Conservation (phyloP, 2,797 vertebrate genomes). For the Champsocephalus gunnari region DNA sequence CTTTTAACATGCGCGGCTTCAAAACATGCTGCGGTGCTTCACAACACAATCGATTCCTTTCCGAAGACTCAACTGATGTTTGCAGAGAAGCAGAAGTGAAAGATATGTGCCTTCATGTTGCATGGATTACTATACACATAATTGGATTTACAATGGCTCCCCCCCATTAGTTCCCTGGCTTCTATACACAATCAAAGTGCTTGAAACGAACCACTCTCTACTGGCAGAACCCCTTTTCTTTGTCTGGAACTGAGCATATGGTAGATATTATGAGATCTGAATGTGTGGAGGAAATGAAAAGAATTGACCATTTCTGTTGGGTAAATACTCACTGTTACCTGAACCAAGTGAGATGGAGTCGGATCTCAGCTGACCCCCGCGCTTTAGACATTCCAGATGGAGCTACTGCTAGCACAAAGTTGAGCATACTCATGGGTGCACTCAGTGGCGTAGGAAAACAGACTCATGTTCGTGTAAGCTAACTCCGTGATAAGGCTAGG, state of each 20-base stretch:
- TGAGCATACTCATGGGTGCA: slow-evolving; percentile 19
- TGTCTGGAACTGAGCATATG: slow-evolving; percentile 68
- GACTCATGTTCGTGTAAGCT: slow-evolving; percentile 39
- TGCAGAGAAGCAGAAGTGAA: slow-evolving; percentile 30
- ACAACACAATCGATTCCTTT: slow-evolving; percentile 23
- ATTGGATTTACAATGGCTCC: slow-evolving; percentile 55
- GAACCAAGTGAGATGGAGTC: slow-evolving; percentile 53
- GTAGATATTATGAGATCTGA: slow-evolving; percentile 73
- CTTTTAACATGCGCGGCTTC: slow-evolving; percentile 11
- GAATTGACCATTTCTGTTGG: slow-evolving; percentile 64
- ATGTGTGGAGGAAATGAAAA: slow-evolving; percentile 73
- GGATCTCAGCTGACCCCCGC: slow-evolving; percentile 50
- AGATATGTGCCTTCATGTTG: slow-evolving; percentile 43
- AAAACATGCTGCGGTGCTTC: slow-evolving; percentile 16
- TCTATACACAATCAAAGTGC: slow-evolving; percentile 37
- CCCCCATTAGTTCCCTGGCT: slow-evolving; percentile 23
- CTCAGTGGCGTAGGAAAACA: slow-evolving; percentile 44
- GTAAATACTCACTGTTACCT: slow-evolving; percentile 66
- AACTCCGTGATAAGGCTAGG: slow-evolving; percentile 52
- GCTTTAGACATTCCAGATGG: slow-evolving; percentile 66
- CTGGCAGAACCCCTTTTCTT: slow-evolving; percentile 51
- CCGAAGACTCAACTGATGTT: slow-evolving; percentile 35
- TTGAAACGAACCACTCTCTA: slow-evolving; percentile 51
- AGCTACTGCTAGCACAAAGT: slow-evolving; percentile 48
- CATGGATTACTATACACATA: slow-evolving; percentile 44